These are phyloP conservation scores for Drosophila ustulata DNA, from an alignment of 2,888 invertebrate genomes.

Conservation along the genomic window DNA sequence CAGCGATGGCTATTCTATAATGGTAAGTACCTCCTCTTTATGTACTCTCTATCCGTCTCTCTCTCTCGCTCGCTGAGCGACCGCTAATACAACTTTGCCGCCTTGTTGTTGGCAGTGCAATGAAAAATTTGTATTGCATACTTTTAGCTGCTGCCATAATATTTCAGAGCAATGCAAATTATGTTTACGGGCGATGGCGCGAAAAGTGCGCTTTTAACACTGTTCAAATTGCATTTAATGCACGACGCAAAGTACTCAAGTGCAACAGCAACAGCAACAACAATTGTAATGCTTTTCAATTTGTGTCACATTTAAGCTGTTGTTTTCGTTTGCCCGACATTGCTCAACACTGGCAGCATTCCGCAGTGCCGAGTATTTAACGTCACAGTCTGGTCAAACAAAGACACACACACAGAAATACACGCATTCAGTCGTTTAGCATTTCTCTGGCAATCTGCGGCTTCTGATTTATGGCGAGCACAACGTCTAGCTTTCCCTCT, in stretches of 20 bases:
- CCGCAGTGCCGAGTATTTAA: conserved; percentile 3
- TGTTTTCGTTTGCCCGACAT: background rate
- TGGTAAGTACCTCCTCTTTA: conserved; percentile 61
- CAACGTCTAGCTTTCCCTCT: conserved; percentile 26
- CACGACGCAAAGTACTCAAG: conserved; percentile 44
- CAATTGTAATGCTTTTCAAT: conserved; percentile 12
- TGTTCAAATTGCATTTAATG: conserved; percentile 65
- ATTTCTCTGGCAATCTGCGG: conserved; percentile 35
- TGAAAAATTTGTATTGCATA: conserved; percentile 55
- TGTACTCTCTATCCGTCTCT: background rate
- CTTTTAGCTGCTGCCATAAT: conserved; percentile 60
- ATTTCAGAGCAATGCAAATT: conserved; percentile 62
- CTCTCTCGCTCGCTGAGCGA: background rate
- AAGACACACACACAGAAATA: conserved; percentile 1
- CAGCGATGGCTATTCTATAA: conserved; percentile 55
- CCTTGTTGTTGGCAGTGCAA: conserved; percentile 12
- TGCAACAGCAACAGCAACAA: conserved; percentile 20
- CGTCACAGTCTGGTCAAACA: conserved; percentile 5
- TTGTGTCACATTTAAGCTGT: conserved; percentile 22
- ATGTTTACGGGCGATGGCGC: conserved; percentile 54
- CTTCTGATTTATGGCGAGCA: conserved; percentile 58
- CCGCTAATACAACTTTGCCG: conserved; percentile 44
- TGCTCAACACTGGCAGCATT: background rate
- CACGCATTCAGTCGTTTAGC: conserved; percentile 28
- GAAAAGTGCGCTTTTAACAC: conserved; percentile 61